A percentile compares a stretch with the other conserved stretches of the same genome.
Evolutionary conservation across 1,140 invertebrate genomes (phyloP).

Genomic region (Holotrichia oblita): DNA sequence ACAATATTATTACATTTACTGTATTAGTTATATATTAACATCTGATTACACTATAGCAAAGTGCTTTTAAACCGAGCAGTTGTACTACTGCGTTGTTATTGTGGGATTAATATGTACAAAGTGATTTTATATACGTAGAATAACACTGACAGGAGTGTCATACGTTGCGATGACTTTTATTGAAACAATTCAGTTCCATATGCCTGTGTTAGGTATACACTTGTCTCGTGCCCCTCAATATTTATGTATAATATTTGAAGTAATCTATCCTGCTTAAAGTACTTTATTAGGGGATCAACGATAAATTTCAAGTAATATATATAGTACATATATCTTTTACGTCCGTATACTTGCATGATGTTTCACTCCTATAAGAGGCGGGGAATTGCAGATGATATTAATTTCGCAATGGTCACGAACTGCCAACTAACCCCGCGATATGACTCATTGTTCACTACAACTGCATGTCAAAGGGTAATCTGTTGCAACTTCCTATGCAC

Average conservation of each 20-base stretch:
- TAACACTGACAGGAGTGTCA: too few species aligned
- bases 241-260: conserved; percentile 1
- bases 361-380: neutral
- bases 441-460: neutral
- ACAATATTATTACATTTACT: too few species aligned
- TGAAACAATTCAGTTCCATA: too few species aligned
- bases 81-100: too few species aligned
- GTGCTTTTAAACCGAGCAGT: too few species aligned
- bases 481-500: neutral
- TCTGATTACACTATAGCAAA: too few species aligned
- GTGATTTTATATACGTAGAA: too few species aligned
- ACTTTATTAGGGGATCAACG: neutral
- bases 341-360: neutral
- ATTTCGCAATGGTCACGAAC: neutral
- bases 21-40: too few species aligned
- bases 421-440: neutral
- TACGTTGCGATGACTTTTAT: too few species aligned
- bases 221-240: neutral
- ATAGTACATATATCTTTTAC: neutral
- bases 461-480: neutral
- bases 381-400: neutral
- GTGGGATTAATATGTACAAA: too few species aligned
- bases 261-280: neutral
- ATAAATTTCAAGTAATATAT: conserved; percentile 6
- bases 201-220: too few species aligned